Base-by-base conservation (phyloP, 2,113 vertebrate genomes). In the Sminthopsis crassicaudata region DNA sequence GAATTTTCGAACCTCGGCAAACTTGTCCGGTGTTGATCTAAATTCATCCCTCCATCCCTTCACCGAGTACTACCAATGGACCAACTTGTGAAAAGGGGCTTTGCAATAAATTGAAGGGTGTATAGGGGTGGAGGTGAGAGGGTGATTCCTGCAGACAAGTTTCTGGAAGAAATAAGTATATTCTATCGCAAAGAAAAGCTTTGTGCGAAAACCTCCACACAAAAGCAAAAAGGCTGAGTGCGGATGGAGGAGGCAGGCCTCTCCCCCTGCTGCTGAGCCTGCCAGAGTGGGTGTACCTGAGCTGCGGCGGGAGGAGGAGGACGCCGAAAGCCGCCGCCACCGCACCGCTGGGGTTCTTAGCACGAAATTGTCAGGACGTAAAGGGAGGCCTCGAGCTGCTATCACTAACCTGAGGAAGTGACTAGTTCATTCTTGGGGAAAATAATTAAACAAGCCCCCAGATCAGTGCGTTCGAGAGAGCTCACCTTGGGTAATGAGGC, bases 131-230 rank as follows among this genome's bases (percentile, higher is more conserved):
- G 67, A 42, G n/a, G 16, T 42, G n/a, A 11, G 7, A 42, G n/a
- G 0, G 23, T 0, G 14, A 23, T 23, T n/a, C 67, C 36, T 8
- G 11, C 6, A 84, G 8, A 27, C 0, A 0, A 55, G 89, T 0
- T 84, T 53, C 42, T 2, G 93, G 12, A 25, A 96, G 88, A 67
- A 92, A 76, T 23, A 51, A 46, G 0, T 53, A 14, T 23, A 0
- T 94, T 90, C 24, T 30, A 94, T 67, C 67, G 53, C 0, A 0
- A 95, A 91, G 91, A 94, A 94, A 94, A 93, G 8, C 92, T 90
- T 84, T 67, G 67, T 93, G 42, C 5, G 36, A 84, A 84, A 67
- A 67, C 30, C 60, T 12, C 30, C 36, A 36, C 30, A 42, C 67
- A 84, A 84, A 84, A 84, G 67, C 67, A 84, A 42, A 23, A 7